Conservation (phyloP, 2,888 invertebrate genomes). For the Thyatira batis region DNA sequence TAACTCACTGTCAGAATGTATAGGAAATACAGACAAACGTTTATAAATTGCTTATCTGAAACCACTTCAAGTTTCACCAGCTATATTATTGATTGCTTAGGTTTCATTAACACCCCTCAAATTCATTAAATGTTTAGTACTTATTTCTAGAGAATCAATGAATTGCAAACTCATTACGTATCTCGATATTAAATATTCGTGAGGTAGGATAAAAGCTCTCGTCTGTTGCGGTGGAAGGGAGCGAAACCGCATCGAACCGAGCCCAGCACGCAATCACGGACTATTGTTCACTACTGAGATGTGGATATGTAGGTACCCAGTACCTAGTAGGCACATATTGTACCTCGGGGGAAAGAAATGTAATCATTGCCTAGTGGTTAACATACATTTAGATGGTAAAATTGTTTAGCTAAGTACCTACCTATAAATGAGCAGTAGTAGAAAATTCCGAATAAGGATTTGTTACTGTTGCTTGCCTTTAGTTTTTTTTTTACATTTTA, state of each 20-base stretch:
- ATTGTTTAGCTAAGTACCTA: too few species aligned
- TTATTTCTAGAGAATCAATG: constrained; percentile 16
- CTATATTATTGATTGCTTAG: not conserved
- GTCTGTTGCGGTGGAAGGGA: constrained; percentile 39
- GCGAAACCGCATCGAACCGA: constrained; percentile 51
- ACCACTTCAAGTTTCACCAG: too few species aligned
- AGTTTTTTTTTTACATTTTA: too few species aligned
- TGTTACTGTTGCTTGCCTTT: too few species aligned
- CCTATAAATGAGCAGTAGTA: too few species aligned
- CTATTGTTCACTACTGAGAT: constrained; percentile 45
- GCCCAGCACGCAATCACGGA: constrained; percentile 58
- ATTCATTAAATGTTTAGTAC: not conserved
- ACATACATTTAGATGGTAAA: too few species aligned
- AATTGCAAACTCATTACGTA: constrained; percentile 49
- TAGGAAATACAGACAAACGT: not conserved
- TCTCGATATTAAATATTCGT: constrained; percentile 46
- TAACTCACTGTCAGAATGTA: not conserved
- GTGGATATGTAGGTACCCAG: too few species aligned
- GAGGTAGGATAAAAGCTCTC: constrained; percentile 1
- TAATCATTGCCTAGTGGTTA: not conserved
- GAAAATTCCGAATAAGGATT: too few species aligned
- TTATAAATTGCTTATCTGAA: not conserved
- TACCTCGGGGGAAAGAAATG: not conserved
- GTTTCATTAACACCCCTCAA: not conserved
- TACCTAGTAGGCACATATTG: not conserved